These are phyloP conservation scores for Pseudococcus longispinus DNA, from an alignment of 2,888 invertebrate genomes.

Conservation along the genomic window DNA sequence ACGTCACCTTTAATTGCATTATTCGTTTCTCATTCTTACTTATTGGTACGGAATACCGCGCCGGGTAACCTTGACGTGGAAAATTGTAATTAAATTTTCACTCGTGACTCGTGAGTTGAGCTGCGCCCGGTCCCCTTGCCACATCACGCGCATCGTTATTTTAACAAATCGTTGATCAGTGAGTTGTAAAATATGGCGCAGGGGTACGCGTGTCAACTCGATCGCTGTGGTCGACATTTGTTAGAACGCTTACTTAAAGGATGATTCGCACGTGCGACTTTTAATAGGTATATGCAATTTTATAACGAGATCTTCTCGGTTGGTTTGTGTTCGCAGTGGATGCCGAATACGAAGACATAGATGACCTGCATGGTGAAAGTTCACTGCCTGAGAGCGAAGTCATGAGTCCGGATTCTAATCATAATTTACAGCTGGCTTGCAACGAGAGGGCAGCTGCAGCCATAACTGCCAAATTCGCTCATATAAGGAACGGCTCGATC, in stretches of 20 bases:
- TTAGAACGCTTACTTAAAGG: not conserved
- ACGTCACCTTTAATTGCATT: slow-evolving; percentile 57
- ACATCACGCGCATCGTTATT: not conserved
- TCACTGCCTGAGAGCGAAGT: slow-evolving; percentile 51
- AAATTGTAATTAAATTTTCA: slow-evolving; percentile 40
- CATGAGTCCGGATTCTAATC: slow-evolving; percentile 57
- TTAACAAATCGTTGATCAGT: slow-evolving; percentile 10
- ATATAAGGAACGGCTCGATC: slow-evolving; percentile 39
- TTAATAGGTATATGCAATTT: not conserved
- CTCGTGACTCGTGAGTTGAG: not conserved
- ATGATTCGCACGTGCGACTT: slow-evolving; percentile 28
- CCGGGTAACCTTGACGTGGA: slow-evolving; percentile 29
- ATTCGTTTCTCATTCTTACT: slow-evolving; percentile 56
- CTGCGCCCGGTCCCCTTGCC: not conserved
- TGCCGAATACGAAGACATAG: slow-evolving; percentile 45
- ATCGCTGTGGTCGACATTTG: slow-evolving; percentile 5
- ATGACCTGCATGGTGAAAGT: slow-evolving; percentile 25
- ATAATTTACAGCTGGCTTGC: slow-evolving; percentile 49
- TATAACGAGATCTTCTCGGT: not conserved
- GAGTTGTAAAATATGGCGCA: not conserved
- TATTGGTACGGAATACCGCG: slow-evolving; percentile 29
- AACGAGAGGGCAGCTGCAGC: not conserved
- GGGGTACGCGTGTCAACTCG: not conserved
- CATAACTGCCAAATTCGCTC: not conserved
- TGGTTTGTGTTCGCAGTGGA: slow-evolving; percentile 33